Percentiles rank a stretch among this genome's conserved stretches.
phyloP scores from a whole-genome alignment of 2,888 invertebrate genomes.

The Sesia bembeciformis region DNA sequence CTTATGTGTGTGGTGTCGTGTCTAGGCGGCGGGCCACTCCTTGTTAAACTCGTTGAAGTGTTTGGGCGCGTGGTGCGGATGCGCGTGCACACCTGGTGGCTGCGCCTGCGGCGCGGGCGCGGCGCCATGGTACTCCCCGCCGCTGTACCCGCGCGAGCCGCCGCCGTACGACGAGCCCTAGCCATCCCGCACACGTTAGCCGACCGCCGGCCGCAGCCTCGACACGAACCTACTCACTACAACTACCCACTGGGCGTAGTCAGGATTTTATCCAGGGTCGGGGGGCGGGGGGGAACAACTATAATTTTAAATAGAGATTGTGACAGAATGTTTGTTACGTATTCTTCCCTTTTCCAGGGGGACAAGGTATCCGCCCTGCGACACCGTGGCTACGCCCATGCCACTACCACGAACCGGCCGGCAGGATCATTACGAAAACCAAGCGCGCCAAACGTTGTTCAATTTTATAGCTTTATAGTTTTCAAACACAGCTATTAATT shows the following conservation, averaged over 20 bases:
- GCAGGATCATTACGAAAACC: too few species aligned
- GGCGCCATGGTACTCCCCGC: slow-evolving; percentile 58
- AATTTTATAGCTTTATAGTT: too few species aligned
- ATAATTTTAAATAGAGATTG: too few species aligned
- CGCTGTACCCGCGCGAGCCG: slow-evolving; percentile 55
- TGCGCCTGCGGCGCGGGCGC: slow-evolving; percentile 53
- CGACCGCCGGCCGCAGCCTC: neutral
- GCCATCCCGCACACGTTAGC: slow-evolving; percentile 5
- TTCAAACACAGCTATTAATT: too few species aligned
- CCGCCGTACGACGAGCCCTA: slow-evolving; percentile 73
- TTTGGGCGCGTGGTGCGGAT: slow-evolving; percentile 73
- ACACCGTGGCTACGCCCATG: too few species aligned
- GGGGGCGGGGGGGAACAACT: too few species aligned
- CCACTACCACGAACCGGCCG: too few species aligned
- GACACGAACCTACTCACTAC: neutral
- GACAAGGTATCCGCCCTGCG: too few species aligned
- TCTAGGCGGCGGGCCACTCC: slow-evolving; percentile 73
- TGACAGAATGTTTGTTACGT: too few species aligned
- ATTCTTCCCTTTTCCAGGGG: too few species aligned
- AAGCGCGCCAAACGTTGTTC: too few species aligned
- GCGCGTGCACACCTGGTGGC: slow-evolving; percentile 68
- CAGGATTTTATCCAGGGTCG: too few species aligned
- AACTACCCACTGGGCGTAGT: neutral
- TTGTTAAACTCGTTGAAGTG: slow-evolving; percentile 73
- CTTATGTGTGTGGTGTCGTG: slow-evolving; percentile 2